phyloP scores from a whole-genome alignment of 2,113 vertebrate species.

The Epinephelus moara region DNA sequence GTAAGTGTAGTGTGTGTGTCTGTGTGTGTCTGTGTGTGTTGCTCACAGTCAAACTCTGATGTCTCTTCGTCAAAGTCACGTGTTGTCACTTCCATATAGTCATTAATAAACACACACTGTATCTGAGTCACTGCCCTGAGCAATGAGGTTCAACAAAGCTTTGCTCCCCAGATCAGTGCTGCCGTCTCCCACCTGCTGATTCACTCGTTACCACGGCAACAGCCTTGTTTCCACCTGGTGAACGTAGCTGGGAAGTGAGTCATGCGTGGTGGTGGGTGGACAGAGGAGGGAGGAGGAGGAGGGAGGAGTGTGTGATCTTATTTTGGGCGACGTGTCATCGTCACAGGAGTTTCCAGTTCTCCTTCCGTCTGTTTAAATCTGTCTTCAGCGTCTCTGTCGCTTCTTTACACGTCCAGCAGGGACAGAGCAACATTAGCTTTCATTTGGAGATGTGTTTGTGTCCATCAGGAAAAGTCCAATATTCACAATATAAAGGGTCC shows the following conservation, averaged over 20 bases:
- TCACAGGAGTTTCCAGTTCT: constrained; percentile 68
- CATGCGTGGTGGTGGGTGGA: constrained; percentile 59
- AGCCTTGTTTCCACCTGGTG: constrained; percentile 38
- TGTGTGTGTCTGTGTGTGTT: not conserved
- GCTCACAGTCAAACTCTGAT: not conserved
- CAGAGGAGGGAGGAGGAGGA: constrained; percentile 27
- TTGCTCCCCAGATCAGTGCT: constrained; percentile 1
- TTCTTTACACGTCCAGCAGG: too few relatives aligned
- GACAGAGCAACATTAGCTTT: not conserved
- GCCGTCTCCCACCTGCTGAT: constrained; percentile 52
- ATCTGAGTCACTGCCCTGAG: constrained; percentile 10
- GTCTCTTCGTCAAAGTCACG: not conserved
- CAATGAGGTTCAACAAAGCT: not conserved
- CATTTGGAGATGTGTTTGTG: not conserved
- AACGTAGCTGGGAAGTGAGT: constrained; percentile 69
- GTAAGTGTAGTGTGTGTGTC: too few relatives aligned
- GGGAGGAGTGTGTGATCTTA: constrained; percentile 8
- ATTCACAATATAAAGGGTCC: not conserved
- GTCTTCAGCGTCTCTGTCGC: not conserved
- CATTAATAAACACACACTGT: not conserved
- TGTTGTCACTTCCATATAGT: not conserved
- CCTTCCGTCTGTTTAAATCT: not conserved
- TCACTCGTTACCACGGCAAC: constrained; percentile 76
- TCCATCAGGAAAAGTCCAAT: not conserved
- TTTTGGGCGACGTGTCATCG: constrained; percentile 32